Evolutionary conservation across 2,888 invertebrate genomes (phyloP).

Genomic region (Volucella inanis): DNA sequence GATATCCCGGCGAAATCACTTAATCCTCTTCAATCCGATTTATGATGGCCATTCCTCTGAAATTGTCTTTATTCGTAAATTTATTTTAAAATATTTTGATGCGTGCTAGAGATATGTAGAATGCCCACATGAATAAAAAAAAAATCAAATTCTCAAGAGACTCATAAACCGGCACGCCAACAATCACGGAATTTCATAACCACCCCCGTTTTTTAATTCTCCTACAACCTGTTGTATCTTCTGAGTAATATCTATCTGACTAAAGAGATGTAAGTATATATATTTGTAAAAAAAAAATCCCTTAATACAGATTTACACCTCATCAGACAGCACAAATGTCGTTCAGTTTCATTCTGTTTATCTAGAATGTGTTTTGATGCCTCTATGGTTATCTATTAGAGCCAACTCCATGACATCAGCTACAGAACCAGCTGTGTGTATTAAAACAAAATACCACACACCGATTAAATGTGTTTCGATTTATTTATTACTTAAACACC

Average conservation of each 20-base stretch:
- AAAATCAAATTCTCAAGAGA: conserved; percentile 47
- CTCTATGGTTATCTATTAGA: conserved; percentile 50
- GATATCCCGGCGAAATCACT: conserved; percentile 55
- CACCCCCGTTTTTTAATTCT: conserved; percentile 2
- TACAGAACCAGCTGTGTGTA: conserved; percentile 54
- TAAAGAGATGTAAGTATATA: too few relatives aligned
- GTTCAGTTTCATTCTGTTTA: conserved; percentile 25
- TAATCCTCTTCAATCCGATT: conserved; percentile 68
- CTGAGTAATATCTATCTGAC: too few relatives aligned
- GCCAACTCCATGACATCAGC: conserved; percentile 57
- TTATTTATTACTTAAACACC: conserved; percentile 67
- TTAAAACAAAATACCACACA: conserved; percentile 65
- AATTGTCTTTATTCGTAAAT: conserved; percentile 37
- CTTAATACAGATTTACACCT: conserved; percentile 23
- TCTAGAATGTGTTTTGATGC: conserved; percentile 31
- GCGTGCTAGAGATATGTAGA: not conserved
- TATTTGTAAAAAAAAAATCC: conserved; percentile 13
- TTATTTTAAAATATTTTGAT: conserved; percentile 57
- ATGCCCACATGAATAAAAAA: conserved; percentile 2
- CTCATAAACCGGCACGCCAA: conserved; percentile 53
- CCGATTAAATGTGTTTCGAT: conserved; percentile 62
- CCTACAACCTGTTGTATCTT: conserved; percentile 42
- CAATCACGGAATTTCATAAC: conserved; percentile 18
- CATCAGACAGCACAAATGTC: not conserved
- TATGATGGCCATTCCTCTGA: conserved; percentile 53